Conservation (phyloP, 1,140 invertebrate species). For the Drosophila nannoptera region DNA sequence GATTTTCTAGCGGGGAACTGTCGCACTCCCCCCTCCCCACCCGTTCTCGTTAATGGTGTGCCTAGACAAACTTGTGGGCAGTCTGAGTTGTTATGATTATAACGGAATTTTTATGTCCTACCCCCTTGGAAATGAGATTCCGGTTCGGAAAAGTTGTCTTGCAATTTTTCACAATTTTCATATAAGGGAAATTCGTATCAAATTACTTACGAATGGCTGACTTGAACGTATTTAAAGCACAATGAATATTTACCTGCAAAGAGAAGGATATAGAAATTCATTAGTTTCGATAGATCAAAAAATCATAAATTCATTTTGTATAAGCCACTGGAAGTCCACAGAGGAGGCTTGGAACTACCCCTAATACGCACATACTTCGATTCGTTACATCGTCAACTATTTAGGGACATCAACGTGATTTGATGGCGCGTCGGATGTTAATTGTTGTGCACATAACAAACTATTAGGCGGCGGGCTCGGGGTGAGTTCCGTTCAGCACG, state of each 20-base stretch:
- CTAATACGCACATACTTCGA: not conserved
- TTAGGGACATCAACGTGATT: constrained; percentile 10
- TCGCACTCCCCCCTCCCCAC: no score
- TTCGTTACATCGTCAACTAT: constrained; percentile 1
- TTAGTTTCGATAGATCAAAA: not conserved
- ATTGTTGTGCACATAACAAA: constrained; percentile 27
- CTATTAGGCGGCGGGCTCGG: constrained; percentile 18
- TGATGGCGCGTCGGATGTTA: constrained; percentile 16
- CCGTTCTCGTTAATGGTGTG: constrained; percentile 59
- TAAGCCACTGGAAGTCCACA: no score
- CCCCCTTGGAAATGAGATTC: constrained; percentile 48
- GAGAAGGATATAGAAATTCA: constrained; percentile 19
- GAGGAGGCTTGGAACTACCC: no score
- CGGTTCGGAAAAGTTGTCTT: constrained; percentile 45
- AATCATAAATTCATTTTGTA: no score
- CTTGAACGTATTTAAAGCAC: not conserved
- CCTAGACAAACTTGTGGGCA: constrained; percentile 36
- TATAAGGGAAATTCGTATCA: constrained; percentile 54
- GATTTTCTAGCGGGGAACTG: constrained; percentile 37
- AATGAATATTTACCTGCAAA: constrained; percentile 57
- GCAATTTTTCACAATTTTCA: constrained; percentile 26
- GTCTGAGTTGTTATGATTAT: constrained; percentile 39
- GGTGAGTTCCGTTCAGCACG: constrained; percentile 28
- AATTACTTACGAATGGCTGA: constrained; percentile 54
- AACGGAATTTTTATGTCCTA: constrained; percentile 58